Evolutionary conservation across 2,797 vertebrate genomes (phyloP).

Genomic region (Synanceia verrucosa): DNA sequence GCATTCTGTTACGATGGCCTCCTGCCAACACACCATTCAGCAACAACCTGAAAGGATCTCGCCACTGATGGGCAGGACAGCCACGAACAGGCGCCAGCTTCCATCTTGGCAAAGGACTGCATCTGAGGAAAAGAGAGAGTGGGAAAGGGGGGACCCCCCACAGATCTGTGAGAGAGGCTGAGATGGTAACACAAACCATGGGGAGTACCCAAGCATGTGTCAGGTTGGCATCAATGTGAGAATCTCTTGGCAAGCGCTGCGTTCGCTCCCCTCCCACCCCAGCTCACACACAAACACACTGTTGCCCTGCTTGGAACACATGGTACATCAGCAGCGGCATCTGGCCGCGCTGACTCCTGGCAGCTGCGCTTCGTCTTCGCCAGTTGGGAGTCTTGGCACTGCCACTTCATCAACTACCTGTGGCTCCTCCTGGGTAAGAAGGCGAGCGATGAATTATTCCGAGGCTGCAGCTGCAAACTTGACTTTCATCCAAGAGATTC

Average conservation of each 20-base stretch:
- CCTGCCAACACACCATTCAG: conserved; percentile 67
- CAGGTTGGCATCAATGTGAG: conserved; percentile 86
- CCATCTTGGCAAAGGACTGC: conserved; percentile 70
- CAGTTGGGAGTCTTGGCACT: conserved; percentile 90
- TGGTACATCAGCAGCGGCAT: conserved; percentile 88
- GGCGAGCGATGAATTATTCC: conserved; percentile 84
- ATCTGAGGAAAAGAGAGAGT: conserved; percentile 64
- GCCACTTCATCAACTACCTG: conserved; percentile 91
- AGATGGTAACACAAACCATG: conserved; percentile 80
- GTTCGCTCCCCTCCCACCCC: conserved; percentile 77
- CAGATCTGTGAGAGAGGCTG: conserved; percentile 73
- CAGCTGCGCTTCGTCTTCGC: conserved; percentile 88
- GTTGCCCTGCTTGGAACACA: conserved; percentile 89
- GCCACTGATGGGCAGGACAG: conserved; percentile 64
- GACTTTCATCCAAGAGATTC: conserved; percentile 85
- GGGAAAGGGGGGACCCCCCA: conserved; percentile 73
- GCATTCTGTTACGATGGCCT: conserved; percentile 60
- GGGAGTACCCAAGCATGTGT: conserved; percentile 86
- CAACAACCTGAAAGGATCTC: conserved; percentile 63
- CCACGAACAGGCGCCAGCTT: conserved; percentile 82
- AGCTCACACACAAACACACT: conserved; percentile 81
- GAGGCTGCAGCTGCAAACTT: conserved; percentile 84
- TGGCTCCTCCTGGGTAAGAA: conserved; percentile 85
- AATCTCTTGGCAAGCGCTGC: conserved; percentile 85
- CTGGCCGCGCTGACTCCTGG: conserved; percentile 87